These are phyloP conservation scores for Microtus ochrogaster DNA, from an alignment of 2,113 vertebrate genomes.

Conservation along the genomic window DNA sequence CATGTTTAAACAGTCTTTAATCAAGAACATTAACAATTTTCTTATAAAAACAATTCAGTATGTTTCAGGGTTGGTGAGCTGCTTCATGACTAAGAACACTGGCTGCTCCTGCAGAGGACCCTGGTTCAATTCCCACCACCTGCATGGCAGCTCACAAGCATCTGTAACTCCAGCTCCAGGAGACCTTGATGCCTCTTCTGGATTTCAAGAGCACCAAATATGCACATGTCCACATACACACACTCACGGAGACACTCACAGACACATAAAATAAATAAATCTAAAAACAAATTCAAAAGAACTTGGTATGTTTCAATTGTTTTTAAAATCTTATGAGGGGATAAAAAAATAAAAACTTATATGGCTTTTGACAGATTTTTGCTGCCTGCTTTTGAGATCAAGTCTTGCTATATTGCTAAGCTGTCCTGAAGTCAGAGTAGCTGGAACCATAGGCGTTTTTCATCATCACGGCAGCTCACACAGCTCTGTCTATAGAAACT, in stretches of 20 bases:
- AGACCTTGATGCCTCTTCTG: background rate
- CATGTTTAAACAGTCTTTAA: slow-evolving; percentile 10
- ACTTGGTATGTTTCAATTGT: slow-evolving; percentile 18
- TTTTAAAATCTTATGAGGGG: background rate
- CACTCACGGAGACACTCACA: background rate
- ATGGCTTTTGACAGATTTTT: slow-evolving; percentile 42
- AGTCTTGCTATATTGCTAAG: background rate
- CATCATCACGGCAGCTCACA: background rate
- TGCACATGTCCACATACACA: background rate
- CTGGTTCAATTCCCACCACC: background rate
- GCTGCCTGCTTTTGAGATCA: background rate
- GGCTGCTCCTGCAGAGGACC: background rate
- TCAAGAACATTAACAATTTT: slow-evolving; percentile 36
- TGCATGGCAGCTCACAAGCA: background rate
- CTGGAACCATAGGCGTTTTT: background rate
- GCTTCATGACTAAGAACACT: background rate
- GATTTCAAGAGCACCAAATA: background rate
- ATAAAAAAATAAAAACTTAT: background rate
- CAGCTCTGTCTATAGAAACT: slow-evolving; percentile 71
- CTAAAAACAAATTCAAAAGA: background rate
- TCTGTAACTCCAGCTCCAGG: background rate
- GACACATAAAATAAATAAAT: background rate
- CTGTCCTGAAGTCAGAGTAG: background rate
- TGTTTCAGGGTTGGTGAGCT: background rate
- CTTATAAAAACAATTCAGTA: slow-evolving; percentile 6